Evolutionary conservation across 2,797 vertebrate genomes (phyloP).

Genomic region (Bradypodion ventrale): DNA sequence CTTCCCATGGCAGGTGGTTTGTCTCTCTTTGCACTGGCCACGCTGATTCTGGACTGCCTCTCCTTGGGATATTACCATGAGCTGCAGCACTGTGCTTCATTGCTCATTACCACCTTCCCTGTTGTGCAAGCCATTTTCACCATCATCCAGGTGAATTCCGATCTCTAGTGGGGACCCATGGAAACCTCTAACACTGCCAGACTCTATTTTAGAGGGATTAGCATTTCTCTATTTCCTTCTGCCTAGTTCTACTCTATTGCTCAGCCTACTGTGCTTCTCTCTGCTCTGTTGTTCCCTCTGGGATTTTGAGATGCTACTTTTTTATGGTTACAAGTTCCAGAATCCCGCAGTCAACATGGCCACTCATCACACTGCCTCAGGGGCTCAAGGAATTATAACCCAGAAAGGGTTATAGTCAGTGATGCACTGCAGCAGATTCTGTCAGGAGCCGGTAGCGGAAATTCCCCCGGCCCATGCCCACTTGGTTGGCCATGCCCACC

Average conservation of each 20-base stretch:
- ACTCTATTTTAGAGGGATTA: too few relatives aligned
- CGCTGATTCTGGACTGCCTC: constrained; percentile 82
- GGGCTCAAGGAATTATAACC: too few relatives aligned
- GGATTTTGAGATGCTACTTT: too few relatives aligned
- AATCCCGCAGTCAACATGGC: too few relatives aligned
- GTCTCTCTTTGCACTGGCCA: constrained; percentile 80
- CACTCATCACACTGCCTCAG: too few relatives aligned
- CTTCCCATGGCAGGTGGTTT: constrained; percentile 72
- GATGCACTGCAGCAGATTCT: too few relatives aligned
- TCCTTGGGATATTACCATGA: constrained; percentile 77
- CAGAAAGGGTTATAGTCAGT: too few relatives aligned
- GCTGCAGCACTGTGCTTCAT: constrained; percentile 76
- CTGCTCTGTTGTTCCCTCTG: not conserved
- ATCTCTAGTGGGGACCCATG: not conserved
- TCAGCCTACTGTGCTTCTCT: not conserved
- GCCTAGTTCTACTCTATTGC: not conserved
- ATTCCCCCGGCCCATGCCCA: too few relatives aligned
- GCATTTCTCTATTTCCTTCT: not conserved
- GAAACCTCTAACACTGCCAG: not conserved
- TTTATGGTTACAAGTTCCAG: too few relatives aligned
- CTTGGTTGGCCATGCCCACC: too few relatives aligned
- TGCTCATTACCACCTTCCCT: constrained; percentile 76
- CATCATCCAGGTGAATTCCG: constrained; percentile 75
- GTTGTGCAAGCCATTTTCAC: constrained; percentile 77
- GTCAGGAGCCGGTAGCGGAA: too few relatives aligned